These are phyloP conservation scores for Drosophila limbata DNA, from an alignment of 2,888 invertebrate genomes.

Conservation along the genomic window DNA sequence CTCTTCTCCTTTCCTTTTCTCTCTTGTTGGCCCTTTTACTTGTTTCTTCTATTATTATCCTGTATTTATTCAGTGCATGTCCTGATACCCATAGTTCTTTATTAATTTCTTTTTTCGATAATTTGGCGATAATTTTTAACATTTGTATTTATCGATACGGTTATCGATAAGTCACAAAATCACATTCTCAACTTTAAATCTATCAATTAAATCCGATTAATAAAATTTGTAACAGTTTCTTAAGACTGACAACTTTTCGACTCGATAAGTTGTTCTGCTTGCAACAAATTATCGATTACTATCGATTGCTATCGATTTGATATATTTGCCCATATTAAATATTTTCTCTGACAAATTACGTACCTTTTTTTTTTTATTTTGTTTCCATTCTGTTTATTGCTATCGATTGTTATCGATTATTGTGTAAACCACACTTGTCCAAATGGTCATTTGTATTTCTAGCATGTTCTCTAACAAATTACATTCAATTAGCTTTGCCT, in stretches of 20 bases:
- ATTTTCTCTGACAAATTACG: neutral
- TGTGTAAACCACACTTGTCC: neutral
- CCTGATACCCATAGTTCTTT: neutral
- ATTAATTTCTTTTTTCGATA: too few species aligned
- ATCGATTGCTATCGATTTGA: neutral
- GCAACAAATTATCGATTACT: neutral
- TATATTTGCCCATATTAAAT: too few species aligned
- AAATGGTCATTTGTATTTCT: neutral
- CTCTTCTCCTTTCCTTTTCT: neutral
- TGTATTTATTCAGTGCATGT: neutral
- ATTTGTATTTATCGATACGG: neutral
- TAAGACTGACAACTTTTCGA: neutral
- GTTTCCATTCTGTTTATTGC: neutral
- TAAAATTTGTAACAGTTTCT: neutral
- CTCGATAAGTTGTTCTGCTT: neutral
- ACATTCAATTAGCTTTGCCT: neutral
- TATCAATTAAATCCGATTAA: neutral
- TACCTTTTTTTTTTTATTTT: too few species aligned
- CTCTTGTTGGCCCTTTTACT: neutral
- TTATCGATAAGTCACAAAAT: too few species aligned
- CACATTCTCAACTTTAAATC: neutral
- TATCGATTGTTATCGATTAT: slow-evolving; percentile 4
- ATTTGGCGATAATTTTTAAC: too few species aligned
- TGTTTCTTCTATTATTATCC: too few species aligned
- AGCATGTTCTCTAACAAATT: neutral